Evolutionary conservation across 2,113 vertebrate genomes (phyloP), one percentile per base, ranked within the genome.

Genomic region (Chunga burmeisteri): DNA sequence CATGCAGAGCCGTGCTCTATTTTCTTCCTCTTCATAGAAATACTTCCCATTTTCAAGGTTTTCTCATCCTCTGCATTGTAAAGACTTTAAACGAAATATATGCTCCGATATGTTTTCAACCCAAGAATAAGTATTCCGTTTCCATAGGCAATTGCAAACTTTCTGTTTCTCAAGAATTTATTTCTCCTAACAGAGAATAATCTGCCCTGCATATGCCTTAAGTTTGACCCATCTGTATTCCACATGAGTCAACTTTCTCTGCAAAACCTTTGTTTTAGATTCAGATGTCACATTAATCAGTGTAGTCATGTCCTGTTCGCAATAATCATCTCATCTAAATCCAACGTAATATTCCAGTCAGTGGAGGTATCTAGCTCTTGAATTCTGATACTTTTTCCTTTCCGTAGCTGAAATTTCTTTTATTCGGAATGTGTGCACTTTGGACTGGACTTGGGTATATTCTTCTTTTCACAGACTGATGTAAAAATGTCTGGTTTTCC

Each of bases 271-370:
- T 90, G 67, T 81, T 96, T 91, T 42, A 78, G 42, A 84, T 55
- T 93, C 81, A 87, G 84, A 78, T 87, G 90, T 90, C 78, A 63
- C 29, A 72, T 75, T 93, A 92, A 86, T 90, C 88, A 88, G 53
- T 30, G 32, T 52, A 92, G 81, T 92, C 79, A 61, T 79, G 66
- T 86, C 81, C 90, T 65, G 10, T 94, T 90, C 6, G 6, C 72
- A 93, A 88, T 74, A 90, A 92, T 93, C 25, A 59, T 84, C 73
- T 91, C 50, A 55, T 88, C 78, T 93, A 74, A 94, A 78, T 90
- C 65, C 53, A 83, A 71, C 29, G 19, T 85, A 92, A 80, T 94
- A 82, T 80, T 90, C 50, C 70, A 88, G 71, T 68, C 58, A 65
- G 53, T 47, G 44, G 36, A 85, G 88, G 58, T 80, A 88, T 38